Conservation (phyloP, 2,797 vertebrate species). For the Glyptemys insculpta region DNA sequence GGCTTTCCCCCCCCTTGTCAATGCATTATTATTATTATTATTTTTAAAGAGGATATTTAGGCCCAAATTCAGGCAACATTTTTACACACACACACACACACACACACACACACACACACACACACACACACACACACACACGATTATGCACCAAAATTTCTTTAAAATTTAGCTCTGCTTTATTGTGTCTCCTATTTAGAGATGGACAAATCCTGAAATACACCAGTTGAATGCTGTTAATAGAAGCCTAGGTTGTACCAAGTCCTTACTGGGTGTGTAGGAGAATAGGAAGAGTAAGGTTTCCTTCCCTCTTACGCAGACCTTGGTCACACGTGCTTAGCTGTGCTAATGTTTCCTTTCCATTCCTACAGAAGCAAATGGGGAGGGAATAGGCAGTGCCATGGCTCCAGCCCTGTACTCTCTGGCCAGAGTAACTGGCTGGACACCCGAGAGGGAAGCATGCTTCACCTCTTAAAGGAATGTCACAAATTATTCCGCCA, state of each 20-base stretch:
- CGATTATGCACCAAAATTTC: background rate
- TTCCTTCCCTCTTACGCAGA: background rate
- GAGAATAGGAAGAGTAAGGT: background rate
- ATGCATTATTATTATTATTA: background rate
- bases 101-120: too few relatives aligned
- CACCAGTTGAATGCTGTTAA: background rate
- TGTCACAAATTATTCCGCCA: background rate
- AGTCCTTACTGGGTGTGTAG: background rate
- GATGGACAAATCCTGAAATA: background rate
- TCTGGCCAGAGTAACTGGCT: background rate
- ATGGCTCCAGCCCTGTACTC: background rate
- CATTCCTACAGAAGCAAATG: background rate
- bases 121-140: too few relatives aligned
- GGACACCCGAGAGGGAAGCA: background rate
- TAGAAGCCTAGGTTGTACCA: background rate
- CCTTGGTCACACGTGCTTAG: background rate
- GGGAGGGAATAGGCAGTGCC: background rate
- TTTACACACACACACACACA: too few relatives aligned
- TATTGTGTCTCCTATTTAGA: background rate
- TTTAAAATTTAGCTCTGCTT: background rate
- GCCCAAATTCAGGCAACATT: background rate
- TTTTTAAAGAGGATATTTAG: background rate
- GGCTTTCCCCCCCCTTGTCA: background rate
- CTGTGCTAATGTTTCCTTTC: background rate
- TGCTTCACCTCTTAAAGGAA: background rate